These are phyloP conservation scores for Lasioglossum pauxillum DNA, from an alignment of 2,888 invertebrate genomes.

Conservation along the genomic window DNA sequence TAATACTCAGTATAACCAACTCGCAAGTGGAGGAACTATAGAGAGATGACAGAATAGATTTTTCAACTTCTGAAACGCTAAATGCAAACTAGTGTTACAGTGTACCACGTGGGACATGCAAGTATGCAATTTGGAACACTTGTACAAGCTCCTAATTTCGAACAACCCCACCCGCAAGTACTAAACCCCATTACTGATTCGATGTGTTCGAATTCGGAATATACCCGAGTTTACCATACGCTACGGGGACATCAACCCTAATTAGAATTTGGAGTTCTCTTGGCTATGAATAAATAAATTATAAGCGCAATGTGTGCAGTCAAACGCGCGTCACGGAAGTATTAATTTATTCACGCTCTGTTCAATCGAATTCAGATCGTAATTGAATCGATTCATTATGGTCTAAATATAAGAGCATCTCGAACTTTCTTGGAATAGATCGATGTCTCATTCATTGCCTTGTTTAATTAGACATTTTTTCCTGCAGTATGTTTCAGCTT, in stretches of 20 bases:
- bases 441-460: neutral
- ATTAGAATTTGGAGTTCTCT: constrained; percentile 47
- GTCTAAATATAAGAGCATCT: neutral
- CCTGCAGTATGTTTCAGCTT: neutral
- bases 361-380: neutral
- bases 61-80: neutral
- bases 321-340: neutral
- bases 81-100: neutral
- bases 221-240: constrained; percentile 37
- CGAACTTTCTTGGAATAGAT: neutral
- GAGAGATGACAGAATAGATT: neutral
- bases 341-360: neutral
- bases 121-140: constrained; percentile 27
- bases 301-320: neutral
- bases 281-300: neutral
- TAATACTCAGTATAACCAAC: neutral
- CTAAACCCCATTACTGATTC: constrained; percentile 55
- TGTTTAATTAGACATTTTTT: neutral
- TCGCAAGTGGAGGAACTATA: neutral
- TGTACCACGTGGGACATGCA: constrained; percentile 2
- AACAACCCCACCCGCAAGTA: constrained; percentile 41
- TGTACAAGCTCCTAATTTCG: constrained; percentile 52
- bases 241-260: constrained; percentile 24
- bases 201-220: constrained; percentile 43
- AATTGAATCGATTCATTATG: neutral